Evolutionary conservation across 2,888 invertebrate species (phyloP).

Genomic region (Nesidiocoris tenuis): DNA sequence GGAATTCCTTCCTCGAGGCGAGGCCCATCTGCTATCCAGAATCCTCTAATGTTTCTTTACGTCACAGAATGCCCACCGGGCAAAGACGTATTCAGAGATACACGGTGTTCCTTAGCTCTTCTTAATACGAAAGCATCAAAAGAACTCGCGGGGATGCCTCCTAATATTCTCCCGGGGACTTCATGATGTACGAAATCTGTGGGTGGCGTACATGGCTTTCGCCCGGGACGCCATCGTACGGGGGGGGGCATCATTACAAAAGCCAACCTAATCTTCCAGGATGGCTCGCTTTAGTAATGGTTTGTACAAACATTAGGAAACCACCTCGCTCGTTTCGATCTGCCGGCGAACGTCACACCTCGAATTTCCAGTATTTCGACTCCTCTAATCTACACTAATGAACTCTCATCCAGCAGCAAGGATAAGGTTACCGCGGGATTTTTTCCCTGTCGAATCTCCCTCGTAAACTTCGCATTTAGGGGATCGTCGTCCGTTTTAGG

Average conservation of each 20-base stretch:
- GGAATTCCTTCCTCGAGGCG: neutral
- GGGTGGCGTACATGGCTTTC: slow-evolving; percentile 13
- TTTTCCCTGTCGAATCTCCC: neutral
- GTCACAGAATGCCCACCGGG: neutral
- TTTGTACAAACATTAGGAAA: slow-evolving; percentile 28
- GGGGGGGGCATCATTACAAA: neutral
- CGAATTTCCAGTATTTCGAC: neutral
- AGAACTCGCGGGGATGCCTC: slow-evolving; percentile 6
- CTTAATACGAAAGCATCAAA: neutral
- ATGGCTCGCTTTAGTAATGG: neutral
- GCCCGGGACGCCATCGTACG: neutral
- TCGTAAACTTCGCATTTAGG: neutral
- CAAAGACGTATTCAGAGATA: neutral
- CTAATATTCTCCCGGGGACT: slow-evolving; percentile 8
- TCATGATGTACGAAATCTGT: slow-evolving; percentile 18
- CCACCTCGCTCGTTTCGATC: neutral
- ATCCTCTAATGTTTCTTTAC: slow-evolving; percentile 11
- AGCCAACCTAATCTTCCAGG: neutral
- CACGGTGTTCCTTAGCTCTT: neutral
- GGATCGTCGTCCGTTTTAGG: neutral
- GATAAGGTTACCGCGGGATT: neutral
- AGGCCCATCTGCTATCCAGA: slow-evolving; percentile 2
- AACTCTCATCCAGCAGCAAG: neutral
- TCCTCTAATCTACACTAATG: slow-evolving; percentile 3
- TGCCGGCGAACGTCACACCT: slow-evolving; percentile 4